phyloP scores from a whole-genome alignment of 2,888 invertebrate genomes.

The Phytoseiulus persimilis region DNA sequence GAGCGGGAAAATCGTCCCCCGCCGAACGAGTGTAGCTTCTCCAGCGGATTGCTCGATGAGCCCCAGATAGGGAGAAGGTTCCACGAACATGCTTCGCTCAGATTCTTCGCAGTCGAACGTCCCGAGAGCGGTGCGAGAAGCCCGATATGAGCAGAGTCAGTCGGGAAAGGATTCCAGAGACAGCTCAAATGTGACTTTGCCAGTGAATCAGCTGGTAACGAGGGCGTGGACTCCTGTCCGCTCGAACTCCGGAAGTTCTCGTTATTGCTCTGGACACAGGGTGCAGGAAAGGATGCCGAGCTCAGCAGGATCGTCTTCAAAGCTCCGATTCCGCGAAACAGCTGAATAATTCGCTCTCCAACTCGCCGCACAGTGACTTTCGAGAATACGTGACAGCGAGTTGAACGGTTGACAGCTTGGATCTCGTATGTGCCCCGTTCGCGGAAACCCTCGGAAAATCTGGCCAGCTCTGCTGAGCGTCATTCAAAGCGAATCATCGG shows the following conservation, averaged over 20 bases:
- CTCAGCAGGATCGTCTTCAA: neutral
- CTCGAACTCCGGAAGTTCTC: neutral
- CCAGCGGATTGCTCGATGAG: too few species aligned
- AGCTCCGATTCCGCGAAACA: neutral
- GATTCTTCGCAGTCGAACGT: too few species aligned
- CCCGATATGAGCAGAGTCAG: neutral
- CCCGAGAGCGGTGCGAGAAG: too few species aligned
- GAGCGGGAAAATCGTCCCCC: too few species aligned
- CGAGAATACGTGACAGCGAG: neutral
- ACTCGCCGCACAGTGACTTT: neutral
- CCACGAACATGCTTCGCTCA: too few species aligned
- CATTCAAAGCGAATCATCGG: neutral
- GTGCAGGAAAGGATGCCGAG: neutral
- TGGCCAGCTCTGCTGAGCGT: neutral
- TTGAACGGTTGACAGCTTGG: too few species aligned
- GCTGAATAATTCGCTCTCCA: neutral
- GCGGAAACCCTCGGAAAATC: neutral
- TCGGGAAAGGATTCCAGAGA: neutral
- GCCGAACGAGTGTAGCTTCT: too few species aligned
- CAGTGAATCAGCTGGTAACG: neutral
- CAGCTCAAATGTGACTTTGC: neutral
- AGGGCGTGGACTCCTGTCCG: neutral
- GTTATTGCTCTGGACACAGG: neutral
- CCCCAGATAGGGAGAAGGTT: too few species aligned
- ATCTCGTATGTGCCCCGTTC: too few species aligned